Conservation (phyloP, 2,113 vertebrate genomes). For the Ceyx melanurus region DNA sequence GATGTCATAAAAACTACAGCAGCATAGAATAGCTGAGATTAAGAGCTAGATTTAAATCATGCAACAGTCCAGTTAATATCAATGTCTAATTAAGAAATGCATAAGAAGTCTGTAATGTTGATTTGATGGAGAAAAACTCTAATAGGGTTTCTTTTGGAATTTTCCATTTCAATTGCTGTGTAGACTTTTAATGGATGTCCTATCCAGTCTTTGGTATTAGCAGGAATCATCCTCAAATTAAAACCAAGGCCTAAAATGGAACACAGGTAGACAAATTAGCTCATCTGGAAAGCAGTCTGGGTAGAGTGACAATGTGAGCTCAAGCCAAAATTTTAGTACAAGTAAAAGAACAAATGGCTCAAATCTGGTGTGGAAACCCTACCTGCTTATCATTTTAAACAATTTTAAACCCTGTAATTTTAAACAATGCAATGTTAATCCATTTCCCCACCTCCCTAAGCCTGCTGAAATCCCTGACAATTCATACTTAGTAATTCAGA, state of each 20-base stretch:
- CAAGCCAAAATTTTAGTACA: not conserved
- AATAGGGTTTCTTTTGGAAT: constrained; percentile 65
- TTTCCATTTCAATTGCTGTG: constrained; percentile 61
- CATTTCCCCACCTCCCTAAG: constrained; percentile 2
- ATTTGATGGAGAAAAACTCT: constrained; percentile 69
- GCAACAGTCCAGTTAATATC: constrained; percentile 68
- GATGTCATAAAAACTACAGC: constrained; percentile 71
- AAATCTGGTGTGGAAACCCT: not conserved
- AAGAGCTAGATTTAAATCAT: constrained; percentile 72
- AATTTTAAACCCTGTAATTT: constrained; percentile 19
- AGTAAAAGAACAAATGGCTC: constrained; percentile 16
- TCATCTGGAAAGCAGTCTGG: constrained; percentile 13
- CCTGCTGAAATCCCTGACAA: not conserved
- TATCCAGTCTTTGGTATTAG: constrained; percentile 35
- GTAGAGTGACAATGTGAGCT: constrained; percentile 34
- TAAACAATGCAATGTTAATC: constrained; percentile 1
- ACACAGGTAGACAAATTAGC: constrained; percentile 62
- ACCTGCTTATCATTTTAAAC: not conserved
- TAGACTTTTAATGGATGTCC: constrained; percentile 58
- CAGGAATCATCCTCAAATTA: constrained; percentile 60
- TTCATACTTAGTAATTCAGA: not conserved
- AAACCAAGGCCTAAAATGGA: constrained; percentile 56
- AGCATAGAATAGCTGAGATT: constrained; percentile 69
- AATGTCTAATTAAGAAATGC: constrained; percentile 71
- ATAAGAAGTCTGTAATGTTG: constrained; percentile 73